Evolutionary conservation across 2,113 vertebrate species (phyloP).

Genomic region (Chionodraco myersi): DNA sequence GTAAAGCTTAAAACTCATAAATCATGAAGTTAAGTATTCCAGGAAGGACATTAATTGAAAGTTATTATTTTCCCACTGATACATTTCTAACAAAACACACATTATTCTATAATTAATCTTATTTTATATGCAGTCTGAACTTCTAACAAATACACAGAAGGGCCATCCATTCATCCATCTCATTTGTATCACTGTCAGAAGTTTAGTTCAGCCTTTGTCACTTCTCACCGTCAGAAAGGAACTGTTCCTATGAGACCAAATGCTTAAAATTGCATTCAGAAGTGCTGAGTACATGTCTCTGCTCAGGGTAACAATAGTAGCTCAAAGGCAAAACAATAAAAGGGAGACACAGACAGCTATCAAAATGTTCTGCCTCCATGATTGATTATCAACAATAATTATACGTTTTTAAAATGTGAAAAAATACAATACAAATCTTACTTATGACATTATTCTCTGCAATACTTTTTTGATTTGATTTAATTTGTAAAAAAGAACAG

Average conservation of each 20-base stretch:
- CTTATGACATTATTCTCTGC: too few relatives aligned
- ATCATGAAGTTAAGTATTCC: not conserved
- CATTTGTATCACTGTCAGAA: not conserved
- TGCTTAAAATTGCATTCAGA: conserved; percentile 2
- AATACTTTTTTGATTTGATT: not conserved
- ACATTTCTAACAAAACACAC: not conserved
- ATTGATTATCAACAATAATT: not conserved
- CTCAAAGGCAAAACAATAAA: not conserved
- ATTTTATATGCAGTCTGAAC: not conserved
- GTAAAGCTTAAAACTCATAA: not conserved
- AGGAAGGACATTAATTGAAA: not conserved
- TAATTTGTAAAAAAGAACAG: too few relatives aligned
- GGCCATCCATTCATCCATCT: not conserved
- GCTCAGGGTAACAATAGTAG: not conserved
- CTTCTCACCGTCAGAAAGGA: not conserved
- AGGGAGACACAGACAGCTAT: not conserved
- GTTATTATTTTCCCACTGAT: not conserved
- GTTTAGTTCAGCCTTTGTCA: not conserved
- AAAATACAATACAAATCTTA: not conserved
- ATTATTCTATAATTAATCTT: not conserved
- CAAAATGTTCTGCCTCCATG: not conserved
- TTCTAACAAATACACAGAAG: not conserved
- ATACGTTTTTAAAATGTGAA: not conserved
- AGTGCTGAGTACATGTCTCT: not conserved
- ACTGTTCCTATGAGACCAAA: not conserved